phyloP scores from a whole-genome alignment of 2,113 vertebrate species.

The Pterocles gutturalis region DNA sequence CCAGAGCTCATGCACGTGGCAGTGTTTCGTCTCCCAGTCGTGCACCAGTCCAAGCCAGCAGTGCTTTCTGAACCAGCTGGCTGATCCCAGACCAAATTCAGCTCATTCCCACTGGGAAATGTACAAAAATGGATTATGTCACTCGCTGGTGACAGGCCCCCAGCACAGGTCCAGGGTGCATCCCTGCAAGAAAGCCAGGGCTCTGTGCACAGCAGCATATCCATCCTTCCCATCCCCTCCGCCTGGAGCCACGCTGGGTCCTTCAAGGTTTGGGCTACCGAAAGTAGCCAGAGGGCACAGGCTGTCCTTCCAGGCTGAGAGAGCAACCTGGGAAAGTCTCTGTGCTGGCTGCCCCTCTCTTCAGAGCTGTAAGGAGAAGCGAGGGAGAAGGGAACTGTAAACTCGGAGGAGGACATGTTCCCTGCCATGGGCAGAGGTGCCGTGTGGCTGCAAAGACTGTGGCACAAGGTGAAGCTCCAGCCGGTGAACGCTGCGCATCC shows the following conservation, averaged over 20 bases:
- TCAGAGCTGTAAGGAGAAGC: not conserved
- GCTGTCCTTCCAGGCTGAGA: not conserved
- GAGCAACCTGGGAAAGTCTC: not conserved
- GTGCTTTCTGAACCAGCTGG: not conserved
- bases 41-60: not conserved
- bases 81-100: not conserved
- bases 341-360: not conserved
- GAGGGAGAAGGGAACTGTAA: not conserved
- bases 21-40: fast-evolving
- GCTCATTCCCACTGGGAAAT: not conserved
- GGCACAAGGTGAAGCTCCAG: not conserved
- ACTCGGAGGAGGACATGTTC: fast-evolving
- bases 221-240: not conserved
- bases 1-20: fast-evolving
- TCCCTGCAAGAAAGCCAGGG: not conserved
- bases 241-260: not conserved
- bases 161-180: not conserved
- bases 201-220: not conserved
- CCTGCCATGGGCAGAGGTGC: not conserved
- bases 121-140: not conserved
- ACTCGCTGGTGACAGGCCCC: not conserved
- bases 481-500: fast-evolving
- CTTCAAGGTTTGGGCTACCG: fast-evolving
- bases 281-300: not conserved
- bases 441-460: not conserved